Evolutionary conservation across 2,888 invertebrate genomes (phyloP).

Genomic region (Platycheirus rosarum): DNA sequence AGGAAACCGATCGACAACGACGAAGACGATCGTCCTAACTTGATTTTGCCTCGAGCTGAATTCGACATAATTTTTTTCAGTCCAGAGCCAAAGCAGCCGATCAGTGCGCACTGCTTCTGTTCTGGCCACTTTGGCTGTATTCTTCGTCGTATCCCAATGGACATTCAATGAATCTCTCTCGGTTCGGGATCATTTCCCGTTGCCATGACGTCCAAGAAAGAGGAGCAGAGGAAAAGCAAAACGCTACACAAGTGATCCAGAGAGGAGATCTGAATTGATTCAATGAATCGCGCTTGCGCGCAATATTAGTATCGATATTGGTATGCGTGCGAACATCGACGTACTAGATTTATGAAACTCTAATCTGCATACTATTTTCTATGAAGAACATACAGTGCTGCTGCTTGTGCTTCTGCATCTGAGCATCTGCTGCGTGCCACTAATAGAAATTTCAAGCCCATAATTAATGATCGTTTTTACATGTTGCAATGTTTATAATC

Average conservation of each 20-base stretch:
- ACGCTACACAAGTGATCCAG: neutral
- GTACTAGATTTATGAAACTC: constrained; percentile 52
- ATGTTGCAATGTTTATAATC: constrained; percentile 73
- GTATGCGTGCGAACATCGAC: constrained; percentile 37
- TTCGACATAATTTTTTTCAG: constrained; percentile 59
- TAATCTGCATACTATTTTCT: constrained; percentile 66
- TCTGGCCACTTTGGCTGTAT: constrained; percentile 34
- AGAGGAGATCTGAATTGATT: constrained; percentile 60
- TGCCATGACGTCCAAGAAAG: constrained; percentile 40
- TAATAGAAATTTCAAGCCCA: constrained; percentile 76
- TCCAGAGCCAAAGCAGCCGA: constrained; percentile 9
- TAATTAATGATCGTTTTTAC: constrained; percentile 76
- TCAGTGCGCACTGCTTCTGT: constrained; percentile 63
- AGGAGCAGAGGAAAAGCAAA: neutral
- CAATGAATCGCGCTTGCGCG: constrained; percentile 52
- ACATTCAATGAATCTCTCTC: constrained; percentile 59
- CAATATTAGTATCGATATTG: constrained; percentile 36
- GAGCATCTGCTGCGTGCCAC: constrained; percentile 73
- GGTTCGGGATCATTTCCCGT: constrained; percentile 60
- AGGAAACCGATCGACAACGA: neutral
- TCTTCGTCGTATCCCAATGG: constrained; percentile 46
- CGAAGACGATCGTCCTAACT: neutral
- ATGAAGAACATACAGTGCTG: neutral
- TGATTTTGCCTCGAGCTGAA: constrained; percentile 60
- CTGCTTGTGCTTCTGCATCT: constrained; percentile 16